Evolutionary conservation across 2,888 invertebrate species (phyloP).

Genomic region (Phania funesta): DNA sequence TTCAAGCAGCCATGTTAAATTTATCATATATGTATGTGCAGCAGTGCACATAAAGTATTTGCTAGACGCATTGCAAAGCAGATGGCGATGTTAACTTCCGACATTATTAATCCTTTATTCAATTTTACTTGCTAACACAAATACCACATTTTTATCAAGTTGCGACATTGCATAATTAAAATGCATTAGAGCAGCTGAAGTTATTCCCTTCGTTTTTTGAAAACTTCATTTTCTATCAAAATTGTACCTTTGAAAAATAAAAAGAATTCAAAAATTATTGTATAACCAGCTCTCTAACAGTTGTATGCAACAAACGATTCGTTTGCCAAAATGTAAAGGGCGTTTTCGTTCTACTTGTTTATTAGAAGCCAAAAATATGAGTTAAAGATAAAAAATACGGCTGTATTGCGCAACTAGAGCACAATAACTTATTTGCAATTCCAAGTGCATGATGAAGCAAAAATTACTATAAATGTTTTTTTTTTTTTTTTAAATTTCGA

Average conservation of each 20-base stretch:
- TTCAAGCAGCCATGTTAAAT: too few species aligned
- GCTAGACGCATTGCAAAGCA: too few species aligned
- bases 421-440: constrained; percentile 60
- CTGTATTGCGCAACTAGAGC: constrained; percentile 6
- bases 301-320: constrained; percentile 6
- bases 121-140: not conserved
- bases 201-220: not conserved
- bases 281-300: not conserved
- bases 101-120: not conserved
- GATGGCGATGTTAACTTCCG: too few species aligned
- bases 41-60: too few species aligned
- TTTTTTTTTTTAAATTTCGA: not conserved
- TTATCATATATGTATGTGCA: too few species aligned
- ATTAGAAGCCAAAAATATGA: not conserved
- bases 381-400: constrained; percentile 2
- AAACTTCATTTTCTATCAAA: not conserved
- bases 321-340: constrained; percentile 49
- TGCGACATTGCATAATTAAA: constrained; percentile 17
- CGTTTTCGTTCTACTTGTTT: constrained; percentile 10
- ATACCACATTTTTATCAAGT: not conserved
- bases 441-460: constrained; percentile 57
- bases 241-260: not conserved
- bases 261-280: constrained; percentile 20
- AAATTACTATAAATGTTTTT: constrained; percentile 2
- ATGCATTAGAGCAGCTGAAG: constrained; percentile 6